Base-by-base conservation (phyloP, 2,888 invertebrate species). In the Lycophotia porphyrea region DNA sequence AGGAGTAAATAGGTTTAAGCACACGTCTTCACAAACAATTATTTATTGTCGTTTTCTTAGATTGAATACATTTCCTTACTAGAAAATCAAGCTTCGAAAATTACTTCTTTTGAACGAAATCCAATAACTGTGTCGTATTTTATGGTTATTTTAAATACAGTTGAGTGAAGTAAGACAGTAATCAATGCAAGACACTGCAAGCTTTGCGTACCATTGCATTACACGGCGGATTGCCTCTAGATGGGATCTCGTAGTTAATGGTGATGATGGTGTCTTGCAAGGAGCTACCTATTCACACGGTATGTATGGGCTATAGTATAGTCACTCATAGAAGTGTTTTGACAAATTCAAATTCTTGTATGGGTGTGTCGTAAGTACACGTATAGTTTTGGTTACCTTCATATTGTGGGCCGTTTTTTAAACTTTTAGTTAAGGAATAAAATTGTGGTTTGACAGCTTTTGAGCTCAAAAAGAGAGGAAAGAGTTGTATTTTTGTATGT, bases 211-310 rank as follows among this genome's bases (percentile, higher is more conserved):
- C 71, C 71, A 76, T 80, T 81, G 81, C 81, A 78, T 80, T 74
- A 70, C 72, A 66, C n/a, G 58, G 70, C 65, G 71, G 34, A 72
- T 72, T 74, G 80, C 24, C 34, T 47, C 55, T 47, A 86, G 84
- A 86, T 84, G 78, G 71, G 55, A 86, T 82, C 87, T 81, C 36
- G 24, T 77, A 80, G 36, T 73, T 81, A 84, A 86, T 84, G 74
- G 66, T 78, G 84, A 78, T 87, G 81, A 78, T 74, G 69, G 86
- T 27, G 77, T 72, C 78, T 52, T 69, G 74, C 63, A 75, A 78
- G 84, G 71, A 75, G 74, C 76, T 73, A 60, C 60, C 58, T 44
- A 84, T 78, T 87, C 79, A 68, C 85, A 84, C 76, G 80, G 81
- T 80, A 49, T 65, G 63, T 80, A 49, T 68, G 63, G 71, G 5